Evolutionary conservation across 2,888 invertebrate species (phyloP).

Genomic region (Andrena hattorfiana): DNA sequence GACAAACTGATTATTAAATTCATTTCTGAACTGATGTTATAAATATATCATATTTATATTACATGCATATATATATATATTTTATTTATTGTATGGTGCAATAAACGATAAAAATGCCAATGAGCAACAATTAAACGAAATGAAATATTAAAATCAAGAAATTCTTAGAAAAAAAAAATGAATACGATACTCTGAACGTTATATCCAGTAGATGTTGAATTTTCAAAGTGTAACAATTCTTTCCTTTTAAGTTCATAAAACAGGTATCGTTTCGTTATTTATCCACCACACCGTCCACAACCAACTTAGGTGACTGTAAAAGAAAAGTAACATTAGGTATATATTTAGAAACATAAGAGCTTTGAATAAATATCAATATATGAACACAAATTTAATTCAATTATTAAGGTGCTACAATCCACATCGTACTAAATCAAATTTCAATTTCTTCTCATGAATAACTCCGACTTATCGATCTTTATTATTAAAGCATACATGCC

Average conservation of each 20-base stretch:
- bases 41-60: conserved; percentile 74
- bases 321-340: background rate
- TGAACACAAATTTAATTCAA: conserved; percentile 61
- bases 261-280: background rate
- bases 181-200: background rate
- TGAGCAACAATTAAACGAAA: conserved; percentile 6
- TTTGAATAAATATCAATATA: conserved; percentile 10
- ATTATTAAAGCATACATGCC: conserved; percentile 41
- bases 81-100: conserved; percentile 75
- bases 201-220: background rate
- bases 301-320: background rate
- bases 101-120: conserved; percentile 50
- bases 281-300: background rate
- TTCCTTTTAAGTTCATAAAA: background rate
- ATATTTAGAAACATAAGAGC: background rate
- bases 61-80: conserved; percentile 69
- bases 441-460: conserved; percentile 33
- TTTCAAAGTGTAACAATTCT: background rate
- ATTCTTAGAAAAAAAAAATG: background rate
- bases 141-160: background rate
- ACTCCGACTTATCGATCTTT: conserved; percentile 35
- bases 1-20: conserved; percentile 89
- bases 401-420: conserved; percentile 62
- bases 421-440: conserved; percentile 45
- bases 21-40: conserved; percentile 70